Percentiles rank a stretch among this genome's conserved stretches.
Evolutionary conservation across 2,797 vertebrate species (phyloP).

Genomic region (Neostethus bicornis): DNA sequence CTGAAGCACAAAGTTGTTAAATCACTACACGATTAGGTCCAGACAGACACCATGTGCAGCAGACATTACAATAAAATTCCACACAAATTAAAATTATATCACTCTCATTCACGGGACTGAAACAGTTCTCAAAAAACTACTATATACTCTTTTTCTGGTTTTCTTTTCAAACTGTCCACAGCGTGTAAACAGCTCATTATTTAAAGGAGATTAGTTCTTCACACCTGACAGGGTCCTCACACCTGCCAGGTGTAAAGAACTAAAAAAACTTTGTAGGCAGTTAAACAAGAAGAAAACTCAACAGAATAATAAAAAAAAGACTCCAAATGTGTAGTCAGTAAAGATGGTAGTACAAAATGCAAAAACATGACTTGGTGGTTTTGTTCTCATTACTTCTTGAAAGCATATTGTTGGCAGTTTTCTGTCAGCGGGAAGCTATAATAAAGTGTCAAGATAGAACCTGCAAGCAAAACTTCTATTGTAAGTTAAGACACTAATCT

Average conservation of each 20-base stretch:
- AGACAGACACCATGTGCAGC: background rate
- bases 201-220: slow-evolving; percentile 8
- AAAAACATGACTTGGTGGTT: slow-evolving; percentile 27
- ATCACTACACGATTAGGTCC: background rate
- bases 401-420: slow-evolving; percentile 22
- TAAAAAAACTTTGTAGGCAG: no score
- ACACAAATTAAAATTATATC: background rate
- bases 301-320: slow-evolving; percentile 8
- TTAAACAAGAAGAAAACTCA: slow-evolving; percentile 18
- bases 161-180: background rate
- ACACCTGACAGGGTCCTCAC: background rate
- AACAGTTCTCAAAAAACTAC: background rate
- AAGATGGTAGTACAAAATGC: slow-evolving; percentile 8
- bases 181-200: background rate
- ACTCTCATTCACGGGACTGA: background rate
- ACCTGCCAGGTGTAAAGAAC: no score
- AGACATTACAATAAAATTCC: background rate
- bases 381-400: slow-evolving; percentile 39
- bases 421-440: slow-evolving; percentile 37
- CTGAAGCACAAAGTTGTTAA: no score
- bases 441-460: slow-evolving; percentile 39
- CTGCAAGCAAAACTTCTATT: slow-evolving; percentile 26
- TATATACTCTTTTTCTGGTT: background rate
- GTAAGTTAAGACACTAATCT: no score
- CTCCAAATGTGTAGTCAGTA: background rate